Percentiles rank a stretch among this genome's conserved stretches.
phyloP scores from a whole-genome alignment of 2,797 vertebrate genomes.

The Esox lucius region DNA sequence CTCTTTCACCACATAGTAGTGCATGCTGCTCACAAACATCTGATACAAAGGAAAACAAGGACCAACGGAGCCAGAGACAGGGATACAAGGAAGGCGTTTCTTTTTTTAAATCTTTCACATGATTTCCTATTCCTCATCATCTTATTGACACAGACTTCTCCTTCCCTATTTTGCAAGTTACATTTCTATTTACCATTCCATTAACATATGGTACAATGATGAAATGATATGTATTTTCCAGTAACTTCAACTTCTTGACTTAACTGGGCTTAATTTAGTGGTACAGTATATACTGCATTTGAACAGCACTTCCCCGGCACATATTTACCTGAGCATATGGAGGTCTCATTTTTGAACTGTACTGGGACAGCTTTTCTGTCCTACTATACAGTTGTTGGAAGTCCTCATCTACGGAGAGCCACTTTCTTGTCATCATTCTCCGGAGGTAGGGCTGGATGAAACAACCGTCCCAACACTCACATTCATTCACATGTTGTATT shows the following conservation, averaged over 20 bases:
- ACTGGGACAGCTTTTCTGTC: constrained; percentile 58
- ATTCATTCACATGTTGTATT: not conserved
- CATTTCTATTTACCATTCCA: too few relatives aligned
- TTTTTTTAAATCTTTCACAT: not conserved
- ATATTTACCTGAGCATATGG: constrained; percentile 71
- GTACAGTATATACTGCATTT: not conserved
- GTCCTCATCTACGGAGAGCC: constrained; percentile 73
- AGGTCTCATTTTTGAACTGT: constrained; percentile 72
- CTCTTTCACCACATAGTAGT: constrained; percentile 77
- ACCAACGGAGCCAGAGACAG: constrained; percentile 24
- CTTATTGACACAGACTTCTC: constrained; percentile 18
- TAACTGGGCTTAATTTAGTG: not conserved
- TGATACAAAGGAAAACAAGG: constrained; percentile 52
- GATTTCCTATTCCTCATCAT: constrained; percentile 10
- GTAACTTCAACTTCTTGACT: too few relatives aligned
- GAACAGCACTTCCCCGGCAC: not conserved
- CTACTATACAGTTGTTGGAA: constrained; percentile 62
- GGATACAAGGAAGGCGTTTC: constrained; percentile 11
- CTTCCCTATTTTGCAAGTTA: not conserved
- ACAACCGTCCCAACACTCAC: not conserved
- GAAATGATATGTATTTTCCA: too few relatives aligned
- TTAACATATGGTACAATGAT: too few relatives aligned
- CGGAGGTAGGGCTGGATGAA: constrained; percentile 68
- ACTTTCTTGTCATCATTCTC: constrained; percentile 81
- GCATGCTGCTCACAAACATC: constrained; percentile 74